Evolutionary conservation across 2,888 invertebrate species (phyloP), one percentile per base, ranked within the genome.

Genomic region (Caenorhabditis virilis): DNA sequence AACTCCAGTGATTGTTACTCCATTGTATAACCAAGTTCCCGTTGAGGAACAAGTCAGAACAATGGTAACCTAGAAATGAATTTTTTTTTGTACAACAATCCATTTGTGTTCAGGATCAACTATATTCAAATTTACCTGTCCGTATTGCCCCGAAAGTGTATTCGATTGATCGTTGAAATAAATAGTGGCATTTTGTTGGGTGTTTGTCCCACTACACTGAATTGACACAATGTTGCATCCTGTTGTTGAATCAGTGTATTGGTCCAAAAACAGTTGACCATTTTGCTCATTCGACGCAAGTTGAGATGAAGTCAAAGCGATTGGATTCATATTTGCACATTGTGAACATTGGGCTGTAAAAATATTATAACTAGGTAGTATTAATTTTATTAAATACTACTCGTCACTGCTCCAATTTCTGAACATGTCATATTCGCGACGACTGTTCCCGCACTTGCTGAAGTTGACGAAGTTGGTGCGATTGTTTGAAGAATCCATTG

Each of bases 241-340:
- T 22, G 59, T 65, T 2, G 51, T 39, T 13, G 54, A 38, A 26
- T 71, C 64, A n/a, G 57, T 51, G 27, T 61, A 62, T 25, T 72
- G 71, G 30, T 59, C 62, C n/a, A 72, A 39, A 6, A 70, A 49
- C n/a, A 74, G 66, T 43, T 64, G 64, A 41, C 74, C 74, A 36
- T 71, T 68, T 11, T 56, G 46, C 15, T 69, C 65, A 38, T 51
- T 55, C n/a, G 53, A 41, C 20, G 46, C 54, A 11, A 60, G 25
- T 39, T 60, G 54, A 2, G 66, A 39, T 5, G 59, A 56, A 2
- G 58, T 41, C 6, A 69, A 41, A 0, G 62, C 55, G 1, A 63
- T 49, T 11, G 72, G 62, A 33, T 61, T 47, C 62, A 74, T 55
- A 35, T 70, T 72, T 7, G 56, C 43, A 39, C 74, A 74, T 6